Percentiles rank a stretch among this genome's conserved stretches.
Conservation (phyloP, 2,113 vertebrate genomes). For the Nerophis ophidion region DNA sequence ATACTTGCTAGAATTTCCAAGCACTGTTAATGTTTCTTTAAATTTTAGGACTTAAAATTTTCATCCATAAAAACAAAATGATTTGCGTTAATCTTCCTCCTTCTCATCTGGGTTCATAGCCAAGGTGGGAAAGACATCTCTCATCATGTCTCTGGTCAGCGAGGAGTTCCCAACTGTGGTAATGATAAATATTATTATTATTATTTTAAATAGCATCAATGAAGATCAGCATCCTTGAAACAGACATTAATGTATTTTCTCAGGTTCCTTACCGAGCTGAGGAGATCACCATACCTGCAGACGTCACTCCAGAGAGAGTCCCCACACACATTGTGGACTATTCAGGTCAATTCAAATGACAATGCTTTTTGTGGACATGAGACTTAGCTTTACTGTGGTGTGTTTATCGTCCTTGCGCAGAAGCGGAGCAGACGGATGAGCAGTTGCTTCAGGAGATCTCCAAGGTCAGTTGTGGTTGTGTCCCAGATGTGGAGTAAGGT, state of each 20-base stretch:
- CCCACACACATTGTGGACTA: conserved; percentile 98
- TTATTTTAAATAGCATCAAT: too few species aligned
- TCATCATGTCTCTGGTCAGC: conserved; percentile 98
- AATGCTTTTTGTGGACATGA: background rate
- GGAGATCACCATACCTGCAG: conserved; percentile 96
- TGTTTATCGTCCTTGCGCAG: conserved; percentile 59
- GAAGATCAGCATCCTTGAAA: background rate
- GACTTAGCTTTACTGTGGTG: background rate
- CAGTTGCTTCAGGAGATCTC: conserved; percentile 94
- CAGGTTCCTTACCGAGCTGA: conserved; percentile 95
- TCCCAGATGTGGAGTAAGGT: background rate
- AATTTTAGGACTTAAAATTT: background rate
- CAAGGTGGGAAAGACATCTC: conserved; percentile 96
- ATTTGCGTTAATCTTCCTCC: background rate
- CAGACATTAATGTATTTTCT: background rate
- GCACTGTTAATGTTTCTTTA: background rate
- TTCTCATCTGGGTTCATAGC: conserved; percentile 66
- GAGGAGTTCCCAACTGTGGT: conserved; percentile 98
- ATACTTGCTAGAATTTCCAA: too few species aligned
- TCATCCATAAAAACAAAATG: background rate
- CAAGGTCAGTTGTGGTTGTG: conserved; percentile 72
- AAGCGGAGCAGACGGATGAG: conserved; percentile 94
- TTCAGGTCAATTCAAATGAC: conserved; percentile 75
- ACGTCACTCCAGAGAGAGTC: conserved; percentile 94
- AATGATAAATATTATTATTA: conserved; percentile 24